Conservation (phyloP, 2,113 vertebrate genomes). For the Gadus macrocephalus region DNA sequence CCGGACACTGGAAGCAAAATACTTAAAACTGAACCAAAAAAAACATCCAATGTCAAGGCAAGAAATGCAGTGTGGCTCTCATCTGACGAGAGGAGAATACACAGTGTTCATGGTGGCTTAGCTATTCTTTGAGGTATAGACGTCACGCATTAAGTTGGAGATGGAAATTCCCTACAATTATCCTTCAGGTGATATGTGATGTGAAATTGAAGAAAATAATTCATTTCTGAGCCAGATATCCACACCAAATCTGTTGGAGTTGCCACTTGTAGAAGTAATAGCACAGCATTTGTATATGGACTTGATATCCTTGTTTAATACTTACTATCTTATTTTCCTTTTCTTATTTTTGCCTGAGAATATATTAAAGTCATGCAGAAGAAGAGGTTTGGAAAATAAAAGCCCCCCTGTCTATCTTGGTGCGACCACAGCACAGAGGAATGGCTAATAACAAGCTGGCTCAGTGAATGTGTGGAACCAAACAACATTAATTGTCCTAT, state of each 20-base stretch:
- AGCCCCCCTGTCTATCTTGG: too few species aligned
- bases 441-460: too few species aligned
- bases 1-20: background rate
- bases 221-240: background rate
- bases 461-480: too few species aligned
- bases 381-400: too few species aligned
- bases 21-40: conserved; percentile 2
- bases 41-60: conserved; percentile 32
- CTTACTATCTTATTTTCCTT: too few species aligned
- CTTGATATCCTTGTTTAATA: too few species aligned
- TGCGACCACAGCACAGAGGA: too few species aligned
- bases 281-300: too few species aligned
- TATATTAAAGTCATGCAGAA: too few species aligned
- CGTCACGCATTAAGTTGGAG: conserved; percentile 31
- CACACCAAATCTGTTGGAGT: background rate
- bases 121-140: conserved; percentile 36
- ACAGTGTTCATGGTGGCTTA: conserved; percentile 43
- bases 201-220: background rate
- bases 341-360: too few species aligned
- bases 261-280: too few species aligned
- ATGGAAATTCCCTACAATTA: conserved; percentile 35
- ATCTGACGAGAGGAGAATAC: conserved; percentile 25
- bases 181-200: conserved; percentile 17
- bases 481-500: too few species aligned
- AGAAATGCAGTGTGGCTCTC: conserved; percentile 29